phyloP scores from a whole-genome alignment of 2,888 invertebrate genomes.

The Tipula unca region DNA sequence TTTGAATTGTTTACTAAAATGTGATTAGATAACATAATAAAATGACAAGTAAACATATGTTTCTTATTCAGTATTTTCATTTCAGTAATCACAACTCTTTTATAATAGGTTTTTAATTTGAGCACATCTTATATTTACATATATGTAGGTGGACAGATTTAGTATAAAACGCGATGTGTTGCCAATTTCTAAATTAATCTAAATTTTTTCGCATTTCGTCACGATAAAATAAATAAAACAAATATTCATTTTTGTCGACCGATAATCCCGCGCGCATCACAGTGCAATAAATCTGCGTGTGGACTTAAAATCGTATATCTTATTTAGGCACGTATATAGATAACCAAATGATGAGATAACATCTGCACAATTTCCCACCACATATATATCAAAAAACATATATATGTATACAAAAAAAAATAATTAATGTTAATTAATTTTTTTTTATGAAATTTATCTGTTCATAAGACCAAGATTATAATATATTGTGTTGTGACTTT shows the following conservation, averaged over 20 bases:
- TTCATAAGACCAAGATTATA: background rate
- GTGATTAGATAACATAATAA: background rate
- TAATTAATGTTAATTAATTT: background rate
- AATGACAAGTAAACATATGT: conserved; percentile 2
- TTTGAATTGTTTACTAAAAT: background rate
- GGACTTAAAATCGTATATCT: background rate
- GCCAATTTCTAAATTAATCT: background rate
- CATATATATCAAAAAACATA: background rate
- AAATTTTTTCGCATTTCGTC: background rate
- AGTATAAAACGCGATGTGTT: background rate
- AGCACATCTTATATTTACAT: background rate
- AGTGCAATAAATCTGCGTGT: background rate
- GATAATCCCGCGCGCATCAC: background rate
- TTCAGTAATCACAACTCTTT: background rate
- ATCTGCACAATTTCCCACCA: background rate
- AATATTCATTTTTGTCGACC: background rate
- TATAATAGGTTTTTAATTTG: background rate
- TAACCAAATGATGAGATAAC: background rate
- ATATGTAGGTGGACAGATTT: background rate
- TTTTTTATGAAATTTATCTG: background rate
- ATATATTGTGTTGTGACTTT: background rate
- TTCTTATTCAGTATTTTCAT: background rate
- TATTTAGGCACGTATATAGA: background rate
- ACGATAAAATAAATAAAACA: background rate
- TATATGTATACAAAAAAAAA: too few species aligned